Base-by-base conservation (phyloP, 2,797 vertebrate species). In the Labroides dimidiatus region DNA sequence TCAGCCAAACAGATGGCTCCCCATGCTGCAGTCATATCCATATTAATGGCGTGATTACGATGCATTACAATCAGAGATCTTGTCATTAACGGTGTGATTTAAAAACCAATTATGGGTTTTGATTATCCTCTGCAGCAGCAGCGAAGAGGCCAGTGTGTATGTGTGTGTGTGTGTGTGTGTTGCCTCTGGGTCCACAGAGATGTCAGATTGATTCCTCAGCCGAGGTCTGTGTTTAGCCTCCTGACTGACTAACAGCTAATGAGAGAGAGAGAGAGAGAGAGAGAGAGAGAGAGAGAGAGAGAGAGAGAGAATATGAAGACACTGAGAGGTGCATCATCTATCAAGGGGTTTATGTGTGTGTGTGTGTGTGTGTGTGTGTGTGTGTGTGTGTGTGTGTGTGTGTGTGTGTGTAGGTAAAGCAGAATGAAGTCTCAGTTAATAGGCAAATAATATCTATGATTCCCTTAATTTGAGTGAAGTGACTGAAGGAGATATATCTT, bases 21-120 rank as follows among this genome's bases (percentile, higher is more conserved):
- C 78, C 75, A 66, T 68, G 84, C 89, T 88, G 84, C 74, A 87
- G 84, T 87, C 87, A 77, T 85, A 87, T 93, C 88, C 93, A 93
- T 93, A 93, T 93, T 94, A 93, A 93, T 94, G 87, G 76, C 81
- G 39, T 90, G 89, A 93, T 93, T 92, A 93, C 90, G 91, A 92
- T 89, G 78, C 91, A 89, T 87, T 87, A 87, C 88, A 91, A 92
- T 91, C 21, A 90, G 90, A 91, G 88, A 92, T 93, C 88, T 90
- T 84, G 86, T 93, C 91, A 91, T 94, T 93, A 93, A 91, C 81
- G 73, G 84, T 87, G 90, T 90, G 90, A 93, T 92, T 92, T 92
- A 90, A 93, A 91, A 93, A 93, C 90, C 92, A 91, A 93, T 94
- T 93, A 93, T 87, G 86, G 83, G 66, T 89, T 90, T 90, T 93